Evolutionary conservation across 2,797 vertebrate genomes (phyloP).

Genomic region (Pteronotus mesoamericanus): DNA sequence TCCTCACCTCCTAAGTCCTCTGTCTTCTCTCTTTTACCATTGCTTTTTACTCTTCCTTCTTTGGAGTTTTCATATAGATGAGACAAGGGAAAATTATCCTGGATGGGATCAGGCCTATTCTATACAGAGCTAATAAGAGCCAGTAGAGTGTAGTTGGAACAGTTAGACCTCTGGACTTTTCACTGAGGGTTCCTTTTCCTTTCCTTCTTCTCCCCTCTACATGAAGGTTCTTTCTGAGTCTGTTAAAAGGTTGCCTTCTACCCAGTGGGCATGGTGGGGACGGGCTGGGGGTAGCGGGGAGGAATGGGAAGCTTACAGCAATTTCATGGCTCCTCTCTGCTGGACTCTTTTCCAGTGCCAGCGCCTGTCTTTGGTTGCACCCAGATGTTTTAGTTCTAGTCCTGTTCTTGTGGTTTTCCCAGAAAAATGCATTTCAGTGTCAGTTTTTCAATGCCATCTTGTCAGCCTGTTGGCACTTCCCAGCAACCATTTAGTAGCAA

Average conservation of each 20-base stretch:
- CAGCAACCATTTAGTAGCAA: not conserved
- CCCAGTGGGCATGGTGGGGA: not conserved
- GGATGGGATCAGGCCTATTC: not conserved
- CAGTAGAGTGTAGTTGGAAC: not conserved
- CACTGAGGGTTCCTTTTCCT: not conserved
- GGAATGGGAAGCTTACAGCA: not conserved
- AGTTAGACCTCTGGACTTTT: not conserved
- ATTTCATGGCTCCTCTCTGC: not conserved
- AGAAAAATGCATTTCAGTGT: not conserved
- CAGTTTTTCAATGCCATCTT: not conserved
- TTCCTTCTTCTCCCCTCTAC: not conserved
- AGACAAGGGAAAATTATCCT: not conserved
- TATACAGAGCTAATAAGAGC: not conserved
- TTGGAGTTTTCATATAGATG: not conserved
- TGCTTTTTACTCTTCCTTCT: not conserved
- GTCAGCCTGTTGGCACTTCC: not conserved
- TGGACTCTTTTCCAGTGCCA: not conserved
- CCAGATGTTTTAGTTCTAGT: not conserved
- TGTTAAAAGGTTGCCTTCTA: not conserved
- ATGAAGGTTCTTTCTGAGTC: not conserved
- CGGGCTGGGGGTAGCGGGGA: no score
- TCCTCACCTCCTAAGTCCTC: not conserved
- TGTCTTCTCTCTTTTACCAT: not conserved
- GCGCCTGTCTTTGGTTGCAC: not conserved
- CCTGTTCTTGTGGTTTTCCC: not conserved